Percentiles rank a stretch among this genome's conserved stretches.
These are phyloP conservation scores for Standfussiana lucernea DNA, from an alignment of 2,888 invertebrate species.

Conservation along the genomic window DNA sequence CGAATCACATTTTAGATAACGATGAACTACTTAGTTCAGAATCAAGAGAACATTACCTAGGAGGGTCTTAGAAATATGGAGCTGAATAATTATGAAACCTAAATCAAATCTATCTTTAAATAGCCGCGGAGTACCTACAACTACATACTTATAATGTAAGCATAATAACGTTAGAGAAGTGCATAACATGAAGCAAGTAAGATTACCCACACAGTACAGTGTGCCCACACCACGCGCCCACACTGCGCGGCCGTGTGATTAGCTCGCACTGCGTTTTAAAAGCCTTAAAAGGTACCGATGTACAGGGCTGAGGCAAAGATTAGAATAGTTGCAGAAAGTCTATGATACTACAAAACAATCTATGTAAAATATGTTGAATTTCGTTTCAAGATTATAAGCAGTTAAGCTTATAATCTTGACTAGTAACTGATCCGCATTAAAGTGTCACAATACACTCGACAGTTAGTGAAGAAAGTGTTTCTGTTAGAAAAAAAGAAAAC, in stretches of 20 bases:
- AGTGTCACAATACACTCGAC: not conserved
- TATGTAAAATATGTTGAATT: not conserved
- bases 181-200: constrained; percentile 55
- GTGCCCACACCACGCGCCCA: constrained; percentile 64
- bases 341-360: not conserved
- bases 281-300: constrained; percentile 79
- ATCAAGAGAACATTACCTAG: not conserved
- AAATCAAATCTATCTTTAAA: not conserved
- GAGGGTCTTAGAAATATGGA: not conserved
- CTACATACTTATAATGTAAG: not conserved
- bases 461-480: not conserved
- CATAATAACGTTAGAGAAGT: constrained; percentile 19
- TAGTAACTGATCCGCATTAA: not conserved
- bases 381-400: not conserved
- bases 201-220: constrained; percentile 75
- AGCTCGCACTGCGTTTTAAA: constrained; percentile 83
- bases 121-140: not conserved
- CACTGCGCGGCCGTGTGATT: constrained; percentile 75
- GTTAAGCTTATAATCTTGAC: too few species aligned
- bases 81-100: not conserved
- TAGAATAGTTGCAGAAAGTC: constrained; percentile 22
- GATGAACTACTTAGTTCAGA: not conserved
- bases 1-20: not conserved
- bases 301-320: constrained; percentile 63
- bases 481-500: not conserved